phyloP scores from a whole-genome alignment of 2,113 vertebrate genomes.

The Dasyprocta punctata region DNA sequence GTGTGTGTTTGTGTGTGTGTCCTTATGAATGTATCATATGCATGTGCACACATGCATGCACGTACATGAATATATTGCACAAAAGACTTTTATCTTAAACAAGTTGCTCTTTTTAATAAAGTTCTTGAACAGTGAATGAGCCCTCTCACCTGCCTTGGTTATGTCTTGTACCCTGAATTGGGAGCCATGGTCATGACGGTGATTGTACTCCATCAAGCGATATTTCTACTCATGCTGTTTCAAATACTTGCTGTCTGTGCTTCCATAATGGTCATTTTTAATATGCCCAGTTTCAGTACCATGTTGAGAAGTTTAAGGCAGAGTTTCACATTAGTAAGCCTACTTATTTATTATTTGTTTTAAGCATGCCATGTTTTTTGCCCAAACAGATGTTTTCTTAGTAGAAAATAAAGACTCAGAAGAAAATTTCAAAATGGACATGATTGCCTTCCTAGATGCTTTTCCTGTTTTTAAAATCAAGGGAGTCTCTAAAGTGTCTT shows the following conservation, averaged over 20 bases:
- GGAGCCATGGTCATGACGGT: background rate
- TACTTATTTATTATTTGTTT: background rate
- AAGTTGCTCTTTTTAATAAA: background rate
- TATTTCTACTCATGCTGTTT: background rate
- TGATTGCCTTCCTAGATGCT: background rate
- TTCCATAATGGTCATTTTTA: background rate
- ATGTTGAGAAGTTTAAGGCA: background rate
- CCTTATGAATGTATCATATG: background rate
- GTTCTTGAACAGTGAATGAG: background rate
- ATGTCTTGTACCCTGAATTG: background rate
- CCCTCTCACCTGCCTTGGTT: background rate
- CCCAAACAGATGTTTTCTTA: background rate
- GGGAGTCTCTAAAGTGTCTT: background rate
- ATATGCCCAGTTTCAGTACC: background rate
- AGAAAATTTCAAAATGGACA: slow-evolving; percentile 51
- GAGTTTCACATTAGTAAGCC: background rate
- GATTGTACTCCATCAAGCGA: background rate
- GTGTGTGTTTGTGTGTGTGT: too few species aligned
- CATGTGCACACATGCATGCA: background rate
- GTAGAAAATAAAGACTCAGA: slow-evolving; percentile 16
- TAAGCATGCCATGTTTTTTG: background rate
- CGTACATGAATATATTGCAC: background rate
- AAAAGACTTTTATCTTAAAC: background rate
- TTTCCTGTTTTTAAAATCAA: slow-evolving; percentile 49
- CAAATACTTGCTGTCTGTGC: background rate